Conservation (phyloP, 2,113 vertebrate species). For the Melierax canorus region DNA sequence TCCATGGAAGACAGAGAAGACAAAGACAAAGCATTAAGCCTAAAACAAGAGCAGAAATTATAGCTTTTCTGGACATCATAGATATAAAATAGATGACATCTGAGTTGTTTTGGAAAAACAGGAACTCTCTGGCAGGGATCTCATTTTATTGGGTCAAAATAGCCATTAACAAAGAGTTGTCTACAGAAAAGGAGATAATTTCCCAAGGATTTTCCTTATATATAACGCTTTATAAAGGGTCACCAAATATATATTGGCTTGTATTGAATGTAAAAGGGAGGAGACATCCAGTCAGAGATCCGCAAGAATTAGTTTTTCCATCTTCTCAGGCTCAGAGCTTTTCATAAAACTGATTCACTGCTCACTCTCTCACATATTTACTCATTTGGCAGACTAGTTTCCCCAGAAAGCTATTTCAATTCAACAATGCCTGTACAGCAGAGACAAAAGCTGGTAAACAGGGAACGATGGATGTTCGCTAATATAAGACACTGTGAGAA, state of each 20-base stretch:
- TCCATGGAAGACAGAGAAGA: background rate
- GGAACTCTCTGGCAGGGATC: background rate
- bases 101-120: background rate
- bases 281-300: background rate
- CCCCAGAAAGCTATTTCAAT: slow-evolving; percentile 32
- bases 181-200: background rate
- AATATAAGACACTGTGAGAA: slow-evolving; percentile 2
- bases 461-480: background rate
- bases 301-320: background rate
- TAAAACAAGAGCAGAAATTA: background rate
- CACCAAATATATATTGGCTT: background rate
- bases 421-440: slow-evolving; percentile 17
- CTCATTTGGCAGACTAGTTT: slow-evolving; percentile 39
- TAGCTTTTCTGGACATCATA: background rate
- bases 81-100: background rate
- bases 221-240: background rate
- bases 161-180: background rate
- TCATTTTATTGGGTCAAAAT: slow-evolving; percentile 18
- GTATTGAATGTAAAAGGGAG: background rate
- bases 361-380: slow-evolving; percentile 2
- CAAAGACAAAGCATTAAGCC: background rate
- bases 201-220: background rate
- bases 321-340: background rate
- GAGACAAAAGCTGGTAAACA: slow-evolving; percentile 30
- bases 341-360: slow-evolving; percentile 30